These are phyloP conservation scores for Cinclus mexicanus DNA, from an alignment of 2,113 vertebrate species.

Conservation along the genomic window DNA sequence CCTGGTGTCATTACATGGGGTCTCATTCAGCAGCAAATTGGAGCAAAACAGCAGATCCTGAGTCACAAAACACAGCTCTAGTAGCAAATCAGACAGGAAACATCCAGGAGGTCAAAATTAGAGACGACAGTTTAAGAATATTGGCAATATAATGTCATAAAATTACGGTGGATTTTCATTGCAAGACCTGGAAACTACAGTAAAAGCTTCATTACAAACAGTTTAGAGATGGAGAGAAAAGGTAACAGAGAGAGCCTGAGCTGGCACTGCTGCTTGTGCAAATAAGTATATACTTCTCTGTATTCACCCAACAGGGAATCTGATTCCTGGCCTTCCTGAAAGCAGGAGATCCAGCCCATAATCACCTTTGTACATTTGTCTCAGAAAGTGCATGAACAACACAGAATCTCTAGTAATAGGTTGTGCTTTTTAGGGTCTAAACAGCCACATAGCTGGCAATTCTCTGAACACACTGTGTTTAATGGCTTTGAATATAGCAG, in stretches of 20 bases:
- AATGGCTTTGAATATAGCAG: background rate
- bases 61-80: background rate
- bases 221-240: background rate
- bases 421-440: background rate
- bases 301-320: background rate
- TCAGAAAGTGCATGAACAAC: background rate
- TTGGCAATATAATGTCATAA: background rate
- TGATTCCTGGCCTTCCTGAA: background rate
- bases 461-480: background rate
- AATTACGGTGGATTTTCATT: background rate
- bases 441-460: rapidly evolving
- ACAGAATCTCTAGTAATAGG: background rate
- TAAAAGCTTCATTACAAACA: background rate
- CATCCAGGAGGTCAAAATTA: background rate
- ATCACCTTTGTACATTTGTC: background rate
- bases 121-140: background rate
- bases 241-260: background rate
- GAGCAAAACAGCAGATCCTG: background rate
- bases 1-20: background rate
- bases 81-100: background rate
- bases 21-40: background rate
- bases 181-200: background rate
- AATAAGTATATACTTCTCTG: background rate
- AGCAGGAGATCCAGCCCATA: background rate
- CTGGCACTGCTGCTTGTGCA: rapidly evolving